Evolutionary conservation across 2,888 invertebrate genomes (phyloP), one percentile per base, ranked within the genome.

Genomic region (Diachrysia chrysitis): DNA sequence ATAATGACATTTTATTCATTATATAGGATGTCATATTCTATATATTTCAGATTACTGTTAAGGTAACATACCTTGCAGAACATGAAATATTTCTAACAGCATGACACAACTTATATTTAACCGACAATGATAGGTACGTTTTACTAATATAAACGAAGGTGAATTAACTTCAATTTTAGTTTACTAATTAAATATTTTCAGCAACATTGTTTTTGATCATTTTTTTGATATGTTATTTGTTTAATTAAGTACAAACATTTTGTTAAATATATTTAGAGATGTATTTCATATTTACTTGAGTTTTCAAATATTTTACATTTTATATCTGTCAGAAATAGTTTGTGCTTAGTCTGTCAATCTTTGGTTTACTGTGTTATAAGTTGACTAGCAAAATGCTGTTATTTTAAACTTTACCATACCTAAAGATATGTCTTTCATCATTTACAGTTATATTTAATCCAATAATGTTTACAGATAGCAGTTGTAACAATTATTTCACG

Each of bases 341-440:
- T 14, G 14, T 37, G 37, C 37, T 37, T 32, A 66, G 55, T 42
- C 16, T 46, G 37, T 19, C 17, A 46, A n/a, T 83, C 83, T 86
- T 87, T 86, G 84, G 82, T 73, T 78, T 61, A 68, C 61, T 53
- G 75, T 60, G 29, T 65, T 63, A 66, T 51, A 29, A 55, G 62
- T 67, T 84, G 79, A 83, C 82, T 84, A 84, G 76, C 69, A 64
- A 66, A 66, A 63, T 53, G 57, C 69, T 74, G 42, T 63, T 63
- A 64, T 66, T 73, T 66, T 17, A 42, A 46, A 48, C 29, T 10
- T 58, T 58, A 68, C 46, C 25, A 76, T 51, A 68, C 70, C 71
- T 85, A 82, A 79, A 82, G 85, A 88, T 87, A 88, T 87, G 88
- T 87, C 46, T 58, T 62, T 69, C n/a, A 37, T 46, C 16, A 77